phyloP scores from a whole-genome alignment of 2,888 invertebrate species.

The Acleris sparsana region DNA sequence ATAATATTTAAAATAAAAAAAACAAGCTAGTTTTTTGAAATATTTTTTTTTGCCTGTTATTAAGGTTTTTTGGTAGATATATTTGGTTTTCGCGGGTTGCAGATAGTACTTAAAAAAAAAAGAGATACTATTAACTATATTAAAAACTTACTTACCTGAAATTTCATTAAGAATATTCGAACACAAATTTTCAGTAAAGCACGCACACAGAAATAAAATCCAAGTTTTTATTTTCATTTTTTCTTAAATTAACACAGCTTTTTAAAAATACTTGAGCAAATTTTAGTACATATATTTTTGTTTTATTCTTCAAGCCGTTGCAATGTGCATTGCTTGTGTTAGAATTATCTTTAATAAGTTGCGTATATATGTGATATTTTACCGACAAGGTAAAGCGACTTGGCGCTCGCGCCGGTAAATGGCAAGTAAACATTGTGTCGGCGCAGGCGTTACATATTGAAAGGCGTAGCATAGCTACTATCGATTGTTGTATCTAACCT shows the following conservation, averaged over 20 bases:
- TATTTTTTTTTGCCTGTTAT: no score
- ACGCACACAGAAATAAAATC: constrained; percentile 7
- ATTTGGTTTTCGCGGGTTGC: no score
- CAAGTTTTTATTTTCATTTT: background rate
- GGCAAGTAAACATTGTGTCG: constrained; percentile 28
- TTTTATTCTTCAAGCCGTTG: background rate
- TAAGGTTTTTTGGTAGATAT: no score
- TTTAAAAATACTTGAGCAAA: background rate
- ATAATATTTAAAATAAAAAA: no score
- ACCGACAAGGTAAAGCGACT: constrained; percentile 16
- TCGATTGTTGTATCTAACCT: no score
- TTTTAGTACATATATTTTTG: background rate
- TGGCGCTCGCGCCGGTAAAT: constrained; percentile 24
- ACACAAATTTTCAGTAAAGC: constrained; percentile 7
- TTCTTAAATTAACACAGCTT: background rate
- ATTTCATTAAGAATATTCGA: constrained; percentile 11
- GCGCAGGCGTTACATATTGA: background rate
- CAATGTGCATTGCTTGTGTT: background rate
- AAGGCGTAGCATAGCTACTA: no score
- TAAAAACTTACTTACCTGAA: constrained; percentile 16
- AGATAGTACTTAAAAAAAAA: no score
- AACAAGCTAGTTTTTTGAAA: no score
- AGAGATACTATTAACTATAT: background rate
- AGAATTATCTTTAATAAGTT: background rate
- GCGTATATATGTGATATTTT: background rate